phyloP scores from a whole-genome alignment of 2,888 invertebrate species.

The Diaprepes abbreviatus region DNA sequence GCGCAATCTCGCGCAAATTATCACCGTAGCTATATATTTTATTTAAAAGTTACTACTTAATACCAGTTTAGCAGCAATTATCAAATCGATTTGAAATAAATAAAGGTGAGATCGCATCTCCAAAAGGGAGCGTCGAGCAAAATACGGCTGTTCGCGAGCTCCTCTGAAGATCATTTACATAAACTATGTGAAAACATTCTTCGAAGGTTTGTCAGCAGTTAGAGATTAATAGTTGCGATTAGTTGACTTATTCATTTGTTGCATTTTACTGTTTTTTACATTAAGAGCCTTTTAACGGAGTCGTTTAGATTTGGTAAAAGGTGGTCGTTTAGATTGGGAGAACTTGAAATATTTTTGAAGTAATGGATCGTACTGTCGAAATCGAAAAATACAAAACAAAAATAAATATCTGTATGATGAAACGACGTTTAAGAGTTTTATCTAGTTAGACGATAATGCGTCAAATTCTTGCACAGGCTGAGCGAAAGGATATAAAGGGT shows the following conservation, averaged over 20 bases:
- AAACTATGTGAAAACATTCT: constrained; percentile 48
- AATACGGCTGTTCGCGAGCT: constrained; percentile 28
- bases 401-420: too few species aligned
- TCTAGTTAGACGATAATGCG: too few species aligned
- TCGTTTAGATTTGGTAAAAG: constrained; percentile 15
- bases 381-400: too few species aligned
- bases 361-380: too few species aligned
- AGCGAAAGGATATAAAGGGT: too few species aligned
- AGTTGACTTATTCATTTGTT: constrained; percentile 50
- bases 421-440: too few species aligned
- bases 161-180: constrained; percentile 39
- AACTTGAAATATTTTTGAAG: too few species aligned
- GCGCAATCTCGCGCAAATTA: too few species aligned
- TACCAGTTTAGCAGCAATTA: constrained; percentile 16
- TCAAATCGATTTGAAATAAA: constrained; percentile 38
- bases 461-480: too few species aligned
- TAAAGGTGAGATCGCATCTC: constrained; percentile 32
- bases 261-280: constrained; percentile 33
- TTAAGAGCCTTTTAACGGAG: constrained; percentile 34
- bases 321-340: constrained; percentile 15
- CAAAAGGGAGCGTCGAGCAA: constrained; percentile 41
- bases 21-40: too few species aligned
- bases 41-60: too few species aligned
- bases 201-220: constrained; percentile 46
- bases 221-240: constrained; percentile 50